Evolutionary conservation across 2,888 invertebrate genomes (phyloP), one percentile per base, ranked within the genome.

Genomic region (Gnatocerus cornutus): DNA sequence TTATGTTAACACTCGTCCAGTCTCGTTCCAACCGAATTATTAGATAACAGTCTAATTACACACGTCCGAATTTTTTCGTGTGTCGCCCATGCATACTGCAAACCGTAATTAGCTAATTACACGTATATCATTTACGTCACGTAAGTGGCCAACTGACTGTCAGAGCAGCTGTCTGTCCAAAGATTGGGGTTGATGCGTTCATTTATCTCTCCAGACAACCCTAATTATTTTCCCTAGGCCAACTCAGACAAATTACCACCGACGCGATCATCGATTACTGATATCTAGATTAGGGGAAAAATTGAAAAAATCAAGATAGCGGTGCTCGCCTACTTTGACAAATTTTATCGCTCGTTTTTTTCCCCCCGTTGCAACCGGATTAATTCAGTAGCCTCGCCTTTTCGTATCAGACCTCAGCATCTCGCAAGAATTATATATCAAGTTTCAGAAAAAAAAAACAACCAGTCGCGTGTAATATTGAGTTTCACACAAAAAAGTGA

Each of bases 61-160:
- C 6, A 50, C 27, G 50, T 50, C 14, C 10, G 50, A 10, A 14
- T 50, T 50, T 50, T 12, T 16, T 43, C 33, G 7, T 33, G 29
- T 29, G 33, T 33, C 46, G 48, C 50, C 53, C 14, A 21, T 27
- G 27, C 27, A 10, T 67, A 68, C 71, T 72, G 67, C 71, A 68
- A 53, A 64, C 72, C 59, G 68, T 74, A 75, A 76, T 76, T 75
- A 77, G 72, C 71, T 77, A 76, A 77, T 76, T 73, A 76, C 71
- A 75, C 69, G 73, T 75, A 73, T 76, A 75, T 76, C 73, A 74
- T 75, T 73, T 69, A 73, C 70, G 61, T 69, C 41, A 21, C 41
- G 29, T 59, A 67, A 67, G 58, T 59, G 67, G 43, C 67, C 67
- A 67, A 67, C 67, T 67, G 67, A 67, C 67, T 33, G 67, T 46